Conservation (phyloP, 2,113 vertebrate species). For the Hyla sarda region DNA sequence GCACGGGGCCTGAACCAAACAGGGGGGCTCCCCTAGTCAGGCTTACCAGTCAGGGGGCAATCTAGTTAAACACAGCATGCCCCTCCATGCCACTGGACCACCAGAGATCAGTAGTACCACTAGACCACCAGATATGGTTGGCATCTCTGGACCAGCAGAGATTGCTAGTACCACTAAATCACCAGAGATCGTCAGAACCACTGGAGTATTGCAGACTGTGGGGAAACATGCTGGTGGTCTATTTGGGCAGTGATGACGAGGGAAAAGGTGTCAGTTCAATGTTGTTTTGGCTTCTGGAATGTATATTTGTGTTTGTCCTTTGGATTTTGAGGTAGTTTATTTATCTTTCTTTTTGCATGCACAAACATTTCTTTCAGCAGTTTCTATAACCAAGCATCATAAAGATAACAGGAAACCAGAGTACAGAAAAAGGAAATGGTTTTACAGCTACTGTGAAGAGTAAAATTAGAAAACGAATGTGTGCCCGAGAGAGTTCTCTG, state of each 20-base stretch:
- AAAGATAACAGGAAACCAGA: constrained; percentile 53
- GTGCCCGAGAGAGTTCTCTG: neutral
- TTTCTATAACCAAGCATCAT: constrained; percentile 16
- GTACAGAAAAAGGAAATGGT: constrained; percentile 46
- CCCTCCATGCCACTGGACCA: too few species aligned
- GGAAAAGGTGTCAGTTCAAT: neutral
- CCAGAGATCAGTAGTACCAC: neutral
- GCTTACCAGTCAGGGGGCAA: too few species aligned
- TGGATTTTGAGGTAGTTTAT: neutral
- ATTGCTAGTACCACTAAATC: too few species aligned
- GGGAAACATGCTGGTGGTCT: too few species aligned
- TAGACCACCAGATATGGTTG: neutral
- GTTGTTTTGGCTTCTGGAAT: neutral
- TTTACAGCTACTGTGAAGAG: constrained; percentile 27
- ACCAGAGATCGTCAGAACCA: too few species aligned
- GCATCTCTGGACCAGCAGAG: too few species aligned
- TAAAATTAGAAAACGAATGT: constrained; percentile 32
- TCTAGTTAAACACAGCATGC: too few species aligned
- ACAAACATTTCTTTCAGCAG: constrained; percentile 10
- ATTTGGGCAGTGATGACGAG: neutral
- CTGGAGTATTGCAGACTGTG: too few species aligned
- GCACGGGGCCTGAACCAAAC: too few species aligned
- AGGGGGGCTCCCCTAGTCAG: too few species aligned
- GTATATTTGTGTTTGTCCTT: neutral
- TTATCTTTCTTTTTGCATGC: neutral